phyloP scores from a whole-genome alignment of 2,888 invertebrate genomes.

The Monochamus alternatus region DNA sequence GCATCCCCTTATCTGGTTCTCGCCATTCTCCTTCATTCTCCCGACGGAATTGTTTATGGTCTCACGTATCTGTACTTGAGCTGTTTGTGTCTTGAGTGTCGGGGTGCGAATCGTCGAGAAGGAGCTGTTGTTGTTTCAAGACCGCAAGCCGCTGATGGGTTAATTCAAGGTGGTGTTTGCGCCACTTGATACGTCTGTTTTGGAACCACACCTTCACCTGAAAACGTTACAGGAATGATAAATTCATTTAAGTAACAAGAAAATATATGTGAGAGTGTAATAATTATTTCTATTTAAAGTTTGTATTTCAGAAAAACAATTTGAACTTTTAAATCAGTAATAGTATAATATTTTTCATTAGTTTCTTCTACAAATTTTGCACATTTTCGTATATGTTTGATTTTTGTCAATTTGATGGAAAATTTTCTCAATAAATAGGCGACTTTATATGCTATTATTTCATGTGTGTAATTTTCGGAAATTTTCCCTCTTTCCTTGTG shows the following conservation, averaged over 20 bases:
- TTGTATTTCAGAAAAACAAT: too few relatives aligned
- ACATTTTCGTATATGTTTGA: too few relatives aligned
- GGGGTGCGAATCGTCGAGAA: slow-evolving; percentile 71
- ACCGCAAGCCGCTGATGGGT: slow-evolving; percentile 88
- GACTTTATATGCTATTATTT: too few relatives aligned
- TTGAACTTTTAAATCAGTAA: too few relatives aligned
- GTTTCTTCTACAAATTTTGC: too few relatives aligned
- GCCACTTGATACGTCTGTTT: slow-evolving; percentile 95
- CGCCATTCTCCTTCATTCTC: slow-evolving; percentile 20
- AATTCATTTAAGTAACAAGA: slow-evolving; percentile 6
- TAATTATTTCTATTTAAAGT: too few relatives aligned
- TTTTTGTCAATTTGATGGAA: too few relatives aligned
- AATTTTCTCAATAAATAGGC: too few relatives aligned
- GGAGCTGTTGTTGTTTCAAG: slow-evolving; percentile 71
- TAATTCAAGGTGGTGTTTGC: slow-evolving; percentile 94
- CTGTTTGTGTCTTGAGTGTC: slow-evolving; percentile 72
- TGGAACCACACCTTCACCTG: slow-evolving; percentile 95
- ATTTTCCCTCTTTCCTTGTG: too few relatives aligned
- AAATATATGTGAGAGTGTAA: too few relatives aligned
- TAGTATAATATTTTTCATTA: too few relatives aligned
- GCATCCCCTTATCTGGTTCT: slow-evolving; percentile 3
- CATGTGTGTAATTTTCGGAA: too few relatives aligned
- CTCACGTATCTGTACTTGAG: slow-evolving; percentile 66
- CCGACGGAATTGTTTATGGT: slow-evolving; percentile 16
- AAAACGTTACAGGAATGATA: slow-evolving; percentile 45